Evolutionary conservation across 2,113 vertebrate species (phyloP).

Genomic region (Athene noctua): DNA sequence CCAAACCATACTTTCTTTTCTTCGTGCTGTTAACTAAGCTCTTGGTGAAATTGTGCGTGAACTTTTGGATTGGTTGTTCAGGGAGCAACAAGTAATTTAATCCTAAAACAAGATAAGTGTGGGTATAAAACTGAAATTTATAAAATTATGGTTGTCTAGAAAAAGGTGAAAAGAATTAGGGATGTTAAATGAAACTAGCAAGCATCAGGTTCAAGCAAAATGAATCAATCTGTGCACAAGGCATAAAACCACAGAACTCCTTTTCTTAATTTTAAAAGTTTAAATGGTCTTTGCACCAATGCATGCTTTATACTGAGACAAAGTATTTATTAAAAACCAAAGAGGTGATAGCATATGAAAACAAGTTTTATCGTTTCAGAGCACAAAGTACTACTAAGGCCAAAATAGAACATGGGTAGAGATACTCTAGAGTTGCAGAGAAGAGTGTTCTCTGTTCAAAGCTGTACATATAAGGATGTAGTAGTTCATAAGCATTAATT

Average conservation of each 20-base stretch:
- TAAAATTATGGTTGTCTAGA: not conserved
- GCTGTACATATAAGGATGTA: not conserved
- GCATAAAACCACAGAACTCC: not conserved
- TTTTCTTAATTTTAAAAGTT: not conserved
- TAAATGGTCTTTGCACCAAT: not conserved
- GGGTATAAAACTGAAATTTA: not conserved
- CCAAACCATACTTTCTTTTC: not conserved
- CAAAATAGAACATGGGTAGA: not conserved
- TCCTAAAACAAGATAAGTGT: not conserved
- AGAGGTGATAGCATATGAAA: not conserved
- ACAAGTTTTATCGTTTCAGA: not conserved
- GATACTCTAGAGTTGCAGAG: not conserved
- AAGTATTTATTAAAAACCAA: not conserved
- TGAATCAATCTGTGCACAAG: not conserved
- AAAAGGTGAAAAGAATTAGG: not conserved
- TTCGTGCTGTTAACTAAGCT: not conserved
- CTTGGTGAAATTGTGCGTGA: not conserved
- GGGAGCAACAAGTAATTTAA: not conserved
- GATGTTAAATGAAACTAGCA: not conserved
- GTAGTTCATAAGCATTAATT: not conserved
- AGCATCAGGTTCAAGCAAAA: not conserved
- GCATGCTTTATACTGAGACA: not conserved
- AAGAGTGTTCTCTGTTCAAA: not conserved
- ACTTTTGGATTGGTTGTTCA: not conserved
- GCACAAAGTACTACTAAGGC: not conserved